These are phyloP conservation scores for Minunthozetes semirufus DNA, from an alignment of 2,888 invertebrate genomes.

Conservation along the genomic window DNA sequence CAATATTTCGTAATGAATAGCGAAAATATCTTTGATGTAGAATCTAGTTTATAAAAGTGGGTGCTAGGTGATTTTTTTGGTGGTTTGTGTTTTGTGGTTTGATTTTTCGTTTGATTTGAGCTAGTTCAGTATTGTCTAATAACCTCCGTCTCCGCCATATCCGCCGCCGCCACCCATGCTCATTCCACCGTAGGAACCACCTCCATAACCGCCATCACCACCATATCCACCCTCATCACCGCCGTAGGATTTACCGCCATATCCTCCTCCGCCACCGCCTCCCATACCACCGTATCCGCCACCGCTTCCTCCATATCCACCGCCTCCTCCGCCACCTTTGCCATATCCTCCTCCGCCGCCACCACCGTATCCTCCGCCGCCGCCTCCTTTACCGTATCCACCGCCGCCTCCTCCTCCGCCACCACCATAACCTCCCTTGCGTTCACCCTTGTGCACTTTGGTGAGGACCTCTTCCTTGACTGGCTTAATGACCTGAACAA, in stretches of 20 bases:
- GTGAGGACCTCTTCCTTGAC: constrained; percentile 22
- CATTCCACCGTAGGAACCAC: not conserved
- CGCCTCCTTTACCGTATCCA: not conserved
- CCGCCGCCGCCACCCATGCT: not conserved
- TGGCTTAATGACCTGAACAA: constrained; percentile 7
- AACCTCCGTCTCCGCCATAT: not conserved
- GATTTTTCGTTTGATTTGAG: too few species aligned
- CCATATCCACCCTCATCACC: not conserved
- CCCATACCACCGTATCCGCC: constrained; percentile 11
- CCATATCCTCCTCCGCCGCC: constrained; percentile 20
- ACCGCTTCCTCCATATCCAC: too few species aligned
- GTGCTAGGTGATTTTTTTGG: too few species aligned
- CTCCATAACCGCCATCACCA: not conserved
- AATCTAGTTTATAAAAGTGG: too few species aligned
- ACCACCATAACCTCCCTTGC: too few species aligned
- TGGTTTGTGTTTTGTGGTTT: too few species aligned
- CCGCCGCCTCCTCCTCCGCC: not conserved
- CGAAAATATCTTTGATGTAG: too few species aligned
- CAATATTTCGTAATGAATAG: too few species aligned
- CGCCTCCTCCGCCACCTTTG: too few species aligned
- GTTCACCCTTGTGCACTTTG: too few species aligned
- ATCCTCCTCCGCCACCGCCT: constrained; percentile 17
- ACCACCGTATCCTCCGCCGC: constrained; percentile 30
- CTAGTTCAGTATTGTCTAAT: too few species aligned
- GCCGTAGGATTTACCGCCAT: constrained; percentile 41